These are phyloP conservation scores for Drosophila koepferae DNA, from an alignment of 2,888 invertebrate species.

Conservation along the genomic window DNA sequence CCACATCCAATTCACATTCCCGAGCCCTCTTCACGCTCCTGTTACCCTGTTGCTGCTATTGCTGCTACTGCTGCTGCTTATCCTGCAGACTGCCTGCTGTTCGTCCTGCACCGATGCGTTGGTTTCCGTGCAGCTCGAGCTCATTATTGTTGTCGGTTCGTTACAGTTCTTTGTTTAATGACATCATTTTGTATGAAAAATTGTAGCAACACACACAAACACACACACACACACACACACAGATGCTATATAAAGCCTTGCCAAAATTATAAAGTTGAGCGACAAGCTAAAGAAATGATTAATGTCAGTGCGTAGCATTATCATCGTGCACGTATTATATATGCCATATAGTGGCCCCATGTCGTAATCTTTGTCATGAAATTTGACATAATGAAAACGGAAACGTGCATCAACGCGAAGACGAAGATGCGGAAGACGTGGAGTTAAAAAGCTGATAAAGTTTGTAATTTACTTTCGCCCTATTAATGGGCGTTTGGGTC, in stretches of 20 bases:
- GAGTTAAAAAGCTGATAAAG: slow-evolving; percentile 37
- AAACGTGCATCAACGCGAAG: slow-evolving; percentile 42
- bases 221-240: slow-evolving; percentile 7
- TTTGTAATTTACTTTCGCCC: slow-evolving; percentile 57
- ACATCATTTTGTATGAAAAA: slow-evolving; percentile 78
- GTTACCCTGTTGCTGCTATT: neutral
- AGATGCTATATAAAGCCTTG: slow-evolving; percentile 42
- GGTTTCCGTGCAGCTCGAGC: slow-evolving; percentile 48
- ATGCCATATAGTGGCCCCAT: slow-evolving; percentile 38
- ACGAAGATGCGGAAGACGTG: neutral
- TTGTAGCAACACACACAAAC: slow-evolving; percentile 60
- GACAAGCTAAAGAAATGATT: slow-evolving; percentile 65
- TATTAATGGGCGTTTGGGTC: slow-evolving; percentile 38
- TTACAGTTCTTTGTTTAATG: slow-evolving; percentile 74
- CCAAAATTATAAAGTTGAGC: slow-evolving; percentile 74
- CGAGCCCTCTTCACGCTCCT: neutral
- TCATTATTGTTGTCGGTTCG: slow-evolving; percentile 73
- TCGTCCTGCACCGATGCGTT: slow-evolving; percentile 56
- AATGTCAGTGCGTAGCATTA: slow-evolving; percentile 62
- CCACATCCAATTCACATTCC: slow-evolving; percentile 16
- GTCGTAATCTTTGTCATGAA: slow-evolving; percentile 56
- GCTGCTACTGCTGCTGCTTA: slow-evolving; percentile 20
- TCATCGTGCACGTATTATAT: slow-evolving; percentile 47
- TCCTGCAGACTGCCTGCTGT: slow-evolving; percentile 18
- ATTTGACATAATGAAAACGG: slow-evolving; percentile 67